Percentiles rank a stretch among this genome's conserved stretches.
phyloP scores from a whole-genome alignment of 2,888 invertebrate genomes.

The Ephialtes manifestator region DNA sequence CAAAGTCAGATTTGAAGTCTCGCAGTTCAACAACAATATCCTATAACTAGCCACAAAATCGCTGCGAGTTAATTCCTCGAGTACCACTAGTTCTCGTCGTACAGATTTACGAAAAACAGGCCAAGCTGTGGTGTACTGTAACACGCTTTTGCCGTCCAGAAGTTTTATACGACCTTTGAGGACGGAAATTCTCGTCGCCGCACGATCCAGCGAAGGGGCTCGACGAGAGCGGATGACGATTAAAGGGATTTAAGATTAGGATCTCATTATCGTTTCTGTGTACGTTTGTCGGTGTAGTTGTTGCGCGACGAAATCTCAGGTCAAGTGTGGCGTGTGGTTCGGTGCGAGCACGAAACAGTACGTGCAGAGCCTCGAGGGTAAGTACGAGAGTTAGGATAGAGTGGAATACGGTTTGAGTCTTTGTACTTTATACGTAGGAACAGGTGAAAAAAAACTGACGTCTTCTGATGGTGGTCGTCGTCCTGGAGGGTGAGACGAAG shows the following conservation, averaged over 20 bases:
- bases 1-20: conserved; percentile 3
- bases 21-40: neutral
- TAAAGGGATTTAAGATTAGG: conserved; percentile 69
- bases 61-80: neutral
- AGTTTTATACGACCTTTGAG: conserved; percentile 7
- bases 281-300: conserved; percentile 24
- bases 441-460: conserved; percentile 53
- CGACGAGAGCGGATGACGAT: conserved; percentile 66
- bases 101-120: conserved; percentile 15
- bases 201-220: conserved; percentile 60
- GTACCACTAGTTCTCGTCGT: neutral
- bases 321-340: conserved; percentile 34
- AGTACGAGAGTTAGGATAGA: conserved; percentile 2
- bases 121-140: neutral
- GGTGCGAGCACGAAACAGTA: conserved; percentile 51
- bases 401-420: conserved; percentile 28
- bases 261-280: conserved; percentile 58
- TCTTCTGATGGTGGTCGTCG: conserved; percentile 63
- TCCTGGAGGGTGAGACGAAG: conserved; percentile 66
- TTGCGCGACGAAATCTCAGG: conserved; percentile 55
- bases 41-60: neutral
- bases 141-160: conserved; percentile 7
- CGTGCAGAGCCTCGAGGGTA: conserved; percentile 7
- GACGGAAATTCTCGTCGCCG: conserved; percentile 57
- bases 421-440: conserved; percentile 38